Conservation (phyloP, 1,140 invertebrate species). For the Drosophila pseudoobscura region DNA sequence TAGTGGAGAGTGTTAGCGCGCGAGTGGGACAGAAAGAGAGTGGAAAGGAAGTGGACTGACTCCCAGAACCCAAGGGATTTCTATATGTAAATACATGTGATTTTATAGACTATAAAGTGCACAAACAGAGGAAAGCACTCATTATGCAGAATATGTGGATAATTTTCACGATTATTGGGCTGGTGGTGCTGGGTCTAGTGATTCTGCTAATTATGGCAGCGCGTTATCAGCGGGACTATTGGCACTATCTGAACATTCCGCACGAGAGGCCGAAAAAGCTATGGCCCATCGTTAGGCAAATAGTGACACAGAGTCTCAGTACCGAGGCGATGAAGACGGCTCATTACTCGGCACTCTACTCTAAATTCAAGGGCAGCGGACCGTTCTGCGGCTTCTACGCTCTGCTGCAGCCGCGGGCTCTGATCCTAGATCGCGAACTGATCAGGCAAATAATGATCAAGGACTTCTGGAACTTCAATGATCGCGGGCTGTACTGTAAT, state of each 20-base stretch:
- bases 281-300: constrained; percentile 62
- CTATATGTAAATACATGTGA: constrained; percentile 26
- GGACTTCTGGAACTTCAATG: constrained; percentile 86
- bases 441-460: constrained; percentile 86
- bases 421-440: constrained; percentile 84
- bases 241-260: constrained; percentile 71
- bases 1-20: not conserved
- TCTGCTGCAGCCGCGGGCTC: constrained; percentile 64
- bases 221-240: constrained; percentile 75
- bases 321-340: constrained; percentile 61
- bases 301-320: constrained; percentile 57
- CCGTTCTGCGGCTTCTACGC: constrained; percentile 79
- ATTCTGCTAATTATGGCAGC: constrained; percentile 57
- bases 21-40: constrained; percentile 19
- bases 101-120: constrained; percentile 4
- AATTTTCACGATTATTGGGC: constrained; percentile 63
- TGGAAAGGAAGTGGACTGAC: constrained; percentile 4
- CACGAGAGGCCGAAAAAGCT: constrained; percentile 72
- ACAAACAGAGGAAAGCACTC: not conserved
- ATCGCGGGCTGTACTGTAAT: constrained; percentile 85
- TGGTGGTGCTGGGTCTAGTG: constrained; percentile 61
- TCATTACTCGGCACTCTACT: constrained; percentile 63
- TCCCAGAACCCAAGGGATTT: constrained; percentile 19
- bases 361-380: constrained; percentile 72
- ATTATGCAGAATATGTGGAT: constrained; percentile 68